Evolutionary conservation across 2,797 vertebrate genomes (phyloP).

Genomic region (Carcharodon carcharias): DNA sequence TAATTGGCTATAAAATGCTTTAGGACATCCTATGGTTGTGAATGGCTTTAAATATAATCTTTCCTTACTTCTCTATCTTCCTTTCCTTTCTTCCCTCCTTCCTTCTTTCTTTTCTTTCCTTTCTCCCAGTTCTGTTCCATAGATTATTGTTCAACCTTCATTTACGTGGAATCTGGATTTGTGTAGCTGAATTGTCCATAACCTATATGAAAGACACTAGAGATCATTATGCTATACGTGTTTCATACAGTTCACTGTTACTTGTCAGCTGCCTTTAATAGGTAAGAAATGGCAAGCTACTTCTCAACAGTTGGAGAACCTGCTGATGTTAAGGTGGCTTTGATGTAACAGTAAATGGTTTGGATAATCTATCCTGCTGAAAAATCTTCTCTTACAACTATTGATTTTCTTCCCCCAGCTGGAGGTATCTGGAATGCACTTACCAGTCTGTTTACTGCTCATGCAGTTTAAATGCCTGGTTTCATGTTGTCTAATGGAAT

Average conservation of each 20-base stretch:
- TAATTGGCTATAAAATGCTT: neutral
- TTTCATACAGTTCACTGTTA: neutral
- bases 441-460: conserved; percentile 50
- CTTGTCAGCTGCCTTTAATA: conserved; percentile 42
- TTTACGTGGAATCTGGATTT: neutral
- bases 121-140: neutral
- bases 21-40: too few relatives aligned
- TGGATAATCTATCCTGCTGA: conserved; percentile 55
- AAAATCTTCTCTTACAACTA: conserved; percentile 51
- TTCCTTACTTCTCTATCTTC: neutral
- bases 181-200: neutral
- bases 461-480: conserved; percentile 42
- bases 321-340: conserved; percentile 55
- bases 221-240: neutral
- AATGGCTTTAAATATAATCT: neutral
- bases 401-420: conserved; percentile 54
- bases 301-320: conserved; percentile 46
- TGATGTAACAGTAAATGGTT: conserved; percentile 57
- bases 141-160: neutral
- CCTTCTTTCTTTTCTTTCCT: neutral
- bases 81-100: neutral
- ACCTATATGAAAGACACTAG: neutral
- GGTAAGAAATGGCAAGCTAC: conserved; percentile 47
- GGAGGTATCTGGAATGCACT: conserved; percentile 45
- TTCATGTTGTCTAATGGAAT: conserved; percentile 49